Base-by-base conservation (phyloP, 2,797 vertebrate species). In the Zalophus californianus region DNA sequence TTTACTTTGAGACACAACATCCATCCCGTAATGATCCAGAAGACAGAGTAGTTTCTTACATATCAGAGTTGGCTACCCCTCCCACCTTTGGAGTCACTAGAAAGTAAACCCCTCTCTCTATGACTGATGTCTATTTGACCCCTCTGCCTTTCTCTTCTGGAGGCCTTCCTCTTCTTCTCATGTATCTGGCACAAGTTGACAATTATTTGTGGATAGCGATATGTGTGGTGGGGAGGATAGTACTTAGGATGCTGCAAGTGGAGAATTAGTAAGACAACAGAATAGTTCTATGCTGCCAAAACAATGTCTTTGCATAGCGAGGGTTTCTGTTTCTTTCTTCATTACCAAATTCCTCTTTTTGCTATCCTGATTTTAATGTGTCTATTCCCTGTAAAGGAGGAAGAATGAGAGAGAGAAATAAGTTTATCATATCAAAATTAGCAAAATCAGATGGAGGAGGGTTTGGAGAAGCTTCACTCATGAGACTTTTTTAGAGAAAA, bases 281-380 rank as follows among this genome's bases (percentile, higher is more conserved):
- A 85, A 84, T 38, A 56, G 41, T 50, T 96, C 91, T 54, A 64
- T 32, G 21, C 29, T 91, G 13, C 50, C 50, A 96, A 85, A 97
- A 90, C 54, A 66, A 86, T 48, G 4, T 66, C 11, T 58, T 85
- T 15, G 60, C 15, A 62, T 70, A 82, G 25, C n/a, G 78, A 29
- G 18, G 79, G 11, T 75, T 75, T 91, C 12, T 87, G 52, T 41
- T 70, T 60, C 35, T 96, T 83, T 82, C 70, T 0, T 60, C 54
- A 60, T 75, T 86, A 62, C 35, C 60, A 83, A 48, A 77, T 41
- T 58, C 38, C 9, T 77, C 44, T 48, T 75, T 82, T 41, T 66
- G 32, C 9, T 68, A 32, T 58, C 23, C 54, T 50, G 10, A n/a
- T 52, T 91, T 92, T 77, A 72, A n/a, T 48, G 27, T 91, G 15